A percentile compares a stretch with the other conserved stretches of the same genome.
Evolutionary conservation across 1,140 invertebrate species (phyloP).

Genomic region (Drosophila burlai): DNA sequence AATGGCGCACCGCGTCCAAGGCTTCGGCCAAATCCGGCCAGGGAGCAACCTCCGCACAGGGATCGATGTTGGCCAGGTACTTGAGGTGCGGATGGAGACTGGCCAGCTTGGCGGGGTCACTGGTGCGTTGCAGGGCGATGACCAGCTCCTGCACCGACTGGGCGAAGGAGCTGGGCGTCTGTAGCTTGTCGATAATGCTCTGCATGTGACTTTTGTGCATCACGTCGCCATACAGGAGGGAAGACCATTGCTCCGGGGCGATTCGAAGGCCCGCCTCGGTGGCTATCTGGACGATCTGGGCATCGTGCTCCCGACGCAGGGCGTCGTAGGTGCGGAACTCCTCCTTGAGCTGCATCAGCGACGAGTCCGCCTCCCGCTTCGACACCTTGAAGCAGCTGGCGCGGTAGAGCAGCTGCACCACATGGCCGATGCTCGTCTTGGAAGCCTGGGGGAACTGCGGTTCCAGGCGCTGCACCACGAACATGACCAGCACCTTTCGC

Average conservation of each 20-base stretch:
- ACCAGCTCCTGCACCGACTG: constrained; percentile 96
- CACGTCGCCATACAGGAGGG: constrained; percentile 97
- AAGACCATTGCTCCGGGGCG: constrained; percentile 99
- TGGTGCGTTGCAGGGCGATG: constrained; percentile 95
- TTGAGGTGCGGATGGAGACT: constrained; percentile 92
- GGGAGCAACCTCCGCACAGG: constrained; percentile 87
- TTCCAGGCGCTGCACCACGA: constrained; percentile 98
- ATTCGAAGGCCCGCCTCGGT: constrained; percentile 98
- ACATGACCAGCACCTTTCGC: constrained; percentile 99
- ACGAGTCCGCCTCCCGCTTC: constrained; percentile 98
- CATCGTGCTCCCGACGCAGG: constrained; percentile 97
- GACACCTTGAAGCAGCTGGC: constrained; percentile 99
- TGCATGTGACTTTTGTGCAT: constrained; percentile 99
- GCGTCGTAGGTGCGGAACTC: constrained; percentile 98
- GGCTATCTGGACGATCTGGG: constrained; percentile 99
- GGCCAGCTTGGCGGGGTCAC: constrained; percentile 94
- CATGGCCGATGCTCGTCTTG: constrained; percentile 99
- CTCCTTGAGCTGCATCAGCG: constrained; percentile 99
- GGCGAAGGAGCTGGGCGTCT: constrained; percentile 95
- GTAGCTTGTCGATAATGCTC: constrained; percentile 97
- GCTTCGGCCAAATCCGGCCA: constrained; percentile 91
- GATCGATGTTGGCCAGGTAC: constrained; percentile 94
- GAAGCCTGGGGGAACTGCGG: constrained; percentile 98
- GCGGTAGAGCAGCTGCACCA: constrained; percentile 98
- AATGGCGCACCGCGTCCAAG: constrained; percentile 92